Evolutionary conservation across 1,140 invertebrate genomes (phyloP).

Genomic region (Drosophila pandora): DNA sequence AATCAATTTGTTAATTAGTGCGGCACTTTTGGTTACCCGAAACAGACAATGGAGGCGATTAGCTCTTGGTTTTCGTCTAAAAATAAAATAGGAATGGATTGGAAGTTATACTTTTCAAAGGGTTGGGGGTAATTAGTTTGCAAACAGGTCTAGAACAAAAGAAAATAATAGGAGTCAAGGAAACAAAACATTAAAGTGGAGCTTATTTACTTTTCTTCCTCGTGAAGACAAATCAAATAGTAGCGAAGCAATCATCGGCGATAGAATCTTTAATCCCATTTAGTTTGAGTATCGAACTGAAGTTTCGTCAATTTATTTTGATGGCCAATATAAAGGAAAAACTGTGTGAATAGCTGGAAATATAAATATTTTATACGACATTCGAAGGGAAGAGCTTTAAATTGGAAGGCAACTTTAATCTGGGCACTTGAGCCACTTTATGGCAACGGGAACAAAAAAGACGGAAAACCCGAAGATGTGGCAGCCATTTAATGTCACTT

Average conservation of each 20-base stretch:
- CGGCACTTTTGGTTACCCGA: conserved; percentile 56
- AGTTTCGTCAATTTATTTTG: conserved; percentile 72
- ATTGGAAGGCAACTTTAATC: conserved; percentile 59
- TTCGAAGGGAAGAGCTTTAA: conserved; percentile 47
- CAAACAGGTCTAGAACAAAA: not conserved
- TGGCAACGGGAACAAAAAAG: conserved; percentile 18
- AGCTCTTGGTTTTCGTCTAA: conserved; percentile 22
- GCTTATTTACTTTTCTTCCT: not conserved
- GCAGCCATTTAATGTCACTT: conserved; percentile 79
- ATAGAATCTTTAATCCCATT: conserved; percentile 68
- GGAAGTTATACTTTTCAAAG: not conserved
- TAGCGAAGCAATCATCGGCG: conserved; percentile 25
- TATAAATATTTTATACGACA: conserved; percentile 54
- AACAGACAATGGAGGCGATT: conserved; percentile 58
- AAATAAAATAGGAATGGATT: not conserved
- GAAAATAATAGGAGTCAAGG: not conserved
- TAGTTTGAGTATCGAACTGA: conserved; percentile 58
- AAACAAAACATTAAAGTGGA: not conserved
- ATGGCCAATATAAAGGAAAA: conserved; percentile 58
- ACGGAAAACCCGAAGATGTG: conserved; percentile 36
- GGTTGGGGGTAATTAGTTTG: conserved; percentile 19
- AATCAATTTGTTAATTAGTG: conserved; percentile 83
- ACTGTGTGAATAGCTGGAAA: conserved; percentile 50
- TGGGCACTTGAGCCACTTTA: conserved; percentile 72
- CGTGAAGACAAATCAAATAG: conserved; percentile 39